Evolutionary conservation across 2,888 invertebrate species (phyloP).

Genomic region (Entomobrya multifasciata): DNA sequence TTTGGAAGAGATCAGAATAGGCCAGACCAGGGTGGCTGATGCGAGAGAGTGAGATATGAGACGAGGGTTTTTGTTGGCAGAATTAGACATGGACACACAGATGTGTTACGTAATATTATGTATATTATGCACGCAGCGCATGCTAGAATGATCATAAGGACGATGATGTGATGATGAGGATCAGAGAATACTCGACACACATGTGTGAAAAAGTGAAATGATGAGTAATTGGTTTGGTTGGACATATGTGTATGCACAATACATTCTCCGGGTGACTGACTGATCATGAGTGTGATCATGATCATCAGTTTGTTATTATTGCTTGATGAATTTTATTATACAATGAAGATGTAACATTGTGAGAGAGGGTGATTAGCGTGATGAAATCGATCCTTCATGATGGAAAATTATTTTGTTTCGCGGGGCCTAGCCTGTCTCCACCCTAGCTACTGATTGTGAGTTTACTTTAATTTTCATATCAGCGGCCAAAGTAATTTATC

Average conservation of each 20-base stretch:
- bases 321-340: constrained; percentile 57
- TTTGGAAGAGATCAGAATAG: no score
- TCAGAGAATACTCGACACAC: constrained; percentile 6
- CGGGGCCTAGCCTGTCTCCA: constrained; percentile 18
- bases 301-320: constrained; percentile 29
- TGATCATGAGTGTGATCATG: background rate
- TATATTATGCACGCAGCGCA: constrained; percentile 19
- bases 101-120: constrained; percentile 24
- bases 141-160: constrained; percentile 18
- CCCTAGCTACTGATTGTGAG: background rate
- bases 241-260: constrained; percentile 24
- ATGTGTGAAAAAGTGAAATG: constrained; percentile 64
- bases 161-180: background rate
- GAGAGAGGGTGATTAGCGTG: constrained; percentile 66
- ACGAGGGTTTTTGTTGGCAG: background rate
- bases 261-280: background rate
- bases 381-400: constrained; percentile 70
- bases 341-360: constrained; percentile 56
- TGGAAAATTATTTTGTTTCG: constrained; percentile 67
- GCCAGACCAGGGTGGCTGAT: background rate
- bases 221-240: constrained; percentile 71
- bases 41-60: background rate
- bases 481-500: constrained; percentile 50
- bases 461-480: constrained; percentile 12
- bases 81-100: constrained; percentile 58